Evolutionary conservation across 2,113 vertebrate species (phyloP), one percentile per base, ranked within the genome.

Genomic region (Nannospalax galili): DNA sequence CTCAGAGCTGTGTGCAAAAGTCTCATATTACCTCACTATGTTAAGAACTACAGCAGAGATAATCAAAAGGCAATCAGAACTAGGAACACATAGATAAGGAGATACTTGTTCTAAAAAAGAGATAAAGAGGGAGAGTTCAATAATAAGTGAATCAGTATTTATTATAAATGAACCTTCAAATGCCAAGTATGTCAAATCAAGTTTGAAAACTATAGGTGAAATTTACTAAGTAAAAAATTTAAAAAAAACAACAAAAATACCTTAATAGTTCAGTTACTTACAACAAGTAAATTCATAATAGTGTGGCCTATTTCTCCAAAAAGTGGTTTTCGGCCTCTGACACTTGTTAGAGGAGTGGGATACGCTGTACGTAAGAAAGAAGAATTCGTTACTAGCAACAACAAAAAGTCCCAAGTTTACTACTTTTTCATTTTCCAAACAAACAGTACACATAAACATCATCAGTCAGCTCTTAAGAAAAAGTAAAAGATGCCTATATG

Each of bases 241-340:
- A 52, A 37, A 91, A 86, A 58, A 35, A 95, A 56, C 22, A 93
- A 11, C 65, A 48, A 65, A 93, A 92, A 8, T 90, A 70, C 75
- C 56, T 82, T 81, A 96, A 92, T 19, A 93, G 26, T 75, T 80
- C 32, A 91, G 96, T 85, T 98, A 99, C 99, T 99, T 97, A 99
- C 99, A 97, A 99, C 98, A 97, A 99, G 98, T 6, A 99, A 98
- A 84, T 99, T 99, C 99, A 99, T 99, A 95, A 99, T 99, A 42
- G 99, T 99, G 96, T 99, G 99, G 96, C 99, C 99, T 3, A 99
- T 99, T 98, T 99, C 99, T 96, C 99, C 98, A 40, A 99, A 99
- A 85, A 99, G 98, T 16, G 99, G 98, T 28, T 99, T 98, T 82
- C 99, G 98, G 92, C 98, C 98, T 96, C 99, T 99, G 74, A 99